Evolutionary conservation across 2,888 invertebrate species (phyloP).

Genomic region (Hypercompe scribonia): DNA sequence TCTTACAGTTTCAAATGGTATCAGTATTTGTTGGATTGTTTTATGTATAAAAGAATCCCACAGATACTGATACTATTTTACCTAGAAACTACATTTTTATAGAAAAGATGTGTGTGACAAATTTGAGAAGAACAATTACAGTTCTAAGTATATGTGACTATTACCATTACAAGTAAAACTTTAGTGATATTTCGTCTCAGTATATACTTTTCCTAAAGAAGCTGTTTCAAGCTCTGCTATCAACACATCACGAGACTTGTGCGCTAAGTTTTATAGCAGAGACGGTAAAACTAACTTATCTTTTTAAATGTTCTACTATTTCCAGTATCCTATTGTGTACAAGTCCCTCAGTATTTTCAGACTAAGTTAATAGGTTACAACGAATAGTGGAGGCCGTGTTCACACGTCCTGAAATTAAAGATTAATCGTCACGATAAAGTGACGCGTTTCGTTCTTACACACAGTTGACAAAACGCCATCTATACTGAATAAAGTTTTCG

Average conservation of each 20-base stretch:
- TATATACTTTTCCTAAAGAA: too few relatives aligned
- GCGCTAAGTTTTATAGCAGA: not conserved
- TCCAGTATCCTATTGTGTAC: constrained; percentile 35
- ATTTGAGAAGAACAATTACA: too few relatives aligned
- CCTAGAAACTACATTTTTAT: too few relatives aligned
- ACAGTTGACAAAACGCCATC: constrained; percentile 55
- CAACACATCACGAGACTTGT: too few relatives aligned
- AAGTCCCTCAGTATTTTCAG: constrained; percentile 30
- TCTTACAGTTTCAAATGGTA: too few relatives aligned
- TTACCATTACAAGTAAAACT: too few relatives aligned
- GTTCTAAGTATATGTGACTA: not conserved
- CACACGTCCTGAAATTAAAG: constrained; percentile 68
- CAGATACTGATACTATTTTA: too few relatives aligned
- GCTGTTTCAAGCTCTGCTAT: too few relatives aligned
- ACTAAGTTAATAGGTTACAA: constrained; percentile 53
- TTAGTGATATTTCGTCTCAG: too few relatives aligned
- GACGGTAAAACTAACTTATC: not conserved
- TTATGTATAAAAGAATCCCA: too few relatives aligned
- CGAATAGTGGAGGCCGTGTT: constrained; percentile 56
- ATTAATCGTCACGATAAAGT: constrained; percentile 61
- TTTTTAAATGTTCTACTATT: not conserved
- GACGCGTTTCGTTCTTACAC: constrained; percentile 50
- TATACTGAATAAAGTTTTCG: constrained; percentile 38
- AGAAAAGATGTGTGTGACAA: too few relatives aligned
- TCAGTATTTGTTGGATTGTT: too few relatives aligned